phyloP scores from a whole-genome alignment of 2,113 vertebrate genomes.

The Athene noctua region DNA sequence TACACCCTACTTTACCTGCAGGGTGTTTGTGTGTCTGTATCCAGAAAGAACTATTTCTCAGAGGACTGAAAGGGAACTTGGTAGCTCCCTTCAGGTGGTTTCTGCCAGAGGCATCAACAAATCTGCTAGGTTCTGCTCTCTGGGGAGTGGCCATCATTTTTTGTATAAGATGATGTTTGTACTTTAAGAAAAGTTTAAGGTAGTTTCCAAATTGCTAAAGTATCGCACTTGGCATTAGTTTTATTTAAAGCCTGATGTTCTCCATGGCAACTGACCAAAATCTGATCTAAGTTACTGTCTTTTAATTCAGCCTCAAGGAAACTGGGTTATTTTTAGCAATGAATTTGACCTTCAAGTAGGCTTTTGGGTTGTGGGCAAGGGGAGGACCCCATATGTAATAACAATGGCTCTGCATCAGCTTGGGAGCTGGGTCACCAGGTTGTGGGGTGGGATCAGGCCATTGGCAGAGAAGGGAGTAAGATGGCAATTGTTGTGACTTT shows the following conservation, averaged over 20 bases:
- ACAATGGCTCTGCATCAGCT: background rate
- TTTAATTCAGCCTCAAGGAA: background rate
- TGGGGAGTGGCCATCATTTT: background rate
- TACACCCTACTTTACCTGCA: background rate
- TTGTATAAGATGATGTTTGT: background rate
- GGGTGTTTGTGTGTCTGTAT: background rate
- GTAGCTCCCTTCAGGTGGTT: background rate
- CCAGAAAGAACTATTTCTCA: background rate
- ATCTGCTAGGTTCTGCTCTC: background rate
- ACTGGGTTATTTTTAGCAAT: background rate
- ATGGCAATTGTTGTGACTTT: background rate
- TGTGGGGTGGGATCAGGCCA: background rate
- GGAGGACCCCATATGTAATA: background rate
- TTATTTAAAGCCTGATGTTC: slow-evolving; percentile 19
- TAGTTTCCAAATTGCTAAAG: background rate
- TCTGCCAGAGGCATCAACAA: slow-evolving; percentile 20
- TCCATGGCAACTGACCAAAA: slow-evolving; percentile 39
- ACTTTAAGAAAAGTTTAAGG: background rate
- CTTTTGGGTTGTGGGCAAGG: background rate
- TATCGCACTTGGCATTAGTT: rapidly evolving
- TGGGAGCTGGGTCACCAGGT: background rate
- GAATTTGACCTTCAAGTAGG: background rate
- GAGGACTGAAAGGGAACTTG: background rate
- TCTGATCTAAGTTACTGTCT: background rate
- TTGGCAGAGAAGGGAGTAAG: background rate